Base-by-base conservation (phyloP, 2,888 invertebrate species). In the Scaptomyza reducta region DNA sequence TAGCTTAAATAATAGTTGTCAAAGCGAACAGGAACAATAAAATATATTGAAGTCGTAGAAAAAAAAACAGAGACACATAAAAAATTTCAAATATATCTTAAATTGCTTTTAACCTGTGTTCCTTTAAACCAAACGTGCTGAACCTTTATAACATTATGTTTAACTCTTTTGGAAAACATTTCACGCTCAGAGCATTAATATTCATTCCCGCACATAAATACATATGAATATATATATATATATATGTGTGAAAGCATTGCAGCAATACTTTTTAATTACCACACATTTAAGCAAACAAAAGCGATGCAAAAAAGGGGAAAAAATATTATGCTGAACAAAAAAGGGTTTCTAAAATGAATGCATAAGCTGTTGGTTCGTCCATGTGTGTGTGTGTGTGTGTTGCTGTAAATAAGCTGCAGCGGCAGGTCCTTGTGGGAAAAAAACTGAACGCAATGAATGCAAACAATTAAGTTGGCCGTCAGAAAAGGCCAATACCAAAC, bases 381-480 rank as follows among this genome's bases (percentile, higher is more conserved):
- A 40, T 18, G 47, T 40, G 56, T 18, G 35, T 18, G 31, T 18
- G 38, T 16, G 41, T 22, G 22, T 22, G 3, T 51, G 47, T 51
- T 54, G 57, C 63, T 63, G 64, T 60, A 77, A 86, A 83, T 86
- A 86, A 83, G 71, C 77, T 77, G 70, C 56, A 61, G 60, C 58
- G 53, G 46, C 61, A 44, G 55, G 42, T 59, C 60, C 70, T 55
- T 51, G 51, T 41, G 3, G 2, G 1, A 18, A n/a, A 47, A 31
- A 57, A 38, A 9, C 7, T 9, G 58, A 31, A 47, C 63, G 68
- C 75, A 67, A 65, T 79, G 75, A 76, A 73, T 57, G 67, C 79
- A 70, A 77, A 81, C 76, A 83, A 86, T 80, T 80, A 86, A 83
- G 64, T 70, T 60, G 80, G 56, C 71, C 70, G 62, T 51, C 74